Evolutionary conservation across 2,888 invertebrate genomes (phyloP).

Genomic region (Diloba caeruleocephala): DNA sequence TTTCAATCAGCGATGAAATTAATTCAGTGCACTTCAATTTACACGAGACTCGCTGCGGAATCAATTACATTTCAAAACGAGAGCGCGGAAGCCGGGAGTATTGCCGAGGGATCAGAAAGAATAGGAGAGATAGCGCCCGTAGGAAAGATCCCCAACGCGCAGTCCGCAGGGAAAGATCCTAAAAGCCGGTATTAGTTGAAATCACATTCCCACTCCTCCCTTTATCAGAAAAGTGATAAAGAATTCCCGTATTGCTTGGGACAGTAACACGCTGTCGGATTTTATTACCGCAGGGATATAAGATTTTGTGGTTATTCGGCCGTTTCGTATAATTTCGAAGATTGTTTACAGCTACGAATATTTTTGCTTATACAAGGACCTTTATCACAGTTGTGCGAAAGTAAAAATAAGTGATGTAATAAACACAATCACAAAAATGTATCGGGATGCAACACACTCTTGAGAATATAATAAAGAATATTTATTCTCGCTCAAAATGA

Average conservation of each 20-base stretch:
- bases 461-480: too few species aligned
- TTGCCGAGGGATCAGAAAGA: slow-evolving; percentile 59
- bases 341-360: slow-evolving; percentile 24
- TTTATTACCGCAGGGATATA: slow-evolving; percentile 57
- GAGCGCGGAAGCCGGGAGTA: slow-evolving; percentile 58
- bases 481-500: too few species aligned
- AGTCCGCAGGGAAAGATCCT: slow-evolving; percentile 66
- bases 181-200: slow-evolving; percentile 73
- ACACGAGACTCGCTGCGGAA: slow-evolving; percentile 61
- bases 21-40: slow-evolving; percentile 77
- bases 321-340: slow-evolving; percentile 29
- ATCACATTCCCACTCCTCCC: slow-evolving; percentile 65
- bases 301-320: slow-evolving; percentile 40
- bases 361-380: slow-evolving; percentile 3
- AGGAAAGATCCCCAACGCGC: slow-evolving; percentile 61
- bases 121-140: slow-evolving; percentile 63
- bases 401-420: background rate
- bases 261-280: slow-evolving; percentile 58
- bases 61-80: slow-evolving; percentile 71
- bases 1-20: slow-evolving; percentile 75
- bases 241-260: slow-evolving; percentile 61
- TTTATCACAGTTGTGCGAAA: background rate
- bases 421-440: background rate
- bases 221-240: slow-evolving; percentile 67
- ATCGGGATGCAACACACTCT: background rate